A percentile compares a stretch with the other conserved stretches of the same genome.
These are phyloP conservation scores for Lutjanus argentimaculatus DNA, from an alignment of 2,797 vertebrate species.

Conservation along the genomic window DNA sequence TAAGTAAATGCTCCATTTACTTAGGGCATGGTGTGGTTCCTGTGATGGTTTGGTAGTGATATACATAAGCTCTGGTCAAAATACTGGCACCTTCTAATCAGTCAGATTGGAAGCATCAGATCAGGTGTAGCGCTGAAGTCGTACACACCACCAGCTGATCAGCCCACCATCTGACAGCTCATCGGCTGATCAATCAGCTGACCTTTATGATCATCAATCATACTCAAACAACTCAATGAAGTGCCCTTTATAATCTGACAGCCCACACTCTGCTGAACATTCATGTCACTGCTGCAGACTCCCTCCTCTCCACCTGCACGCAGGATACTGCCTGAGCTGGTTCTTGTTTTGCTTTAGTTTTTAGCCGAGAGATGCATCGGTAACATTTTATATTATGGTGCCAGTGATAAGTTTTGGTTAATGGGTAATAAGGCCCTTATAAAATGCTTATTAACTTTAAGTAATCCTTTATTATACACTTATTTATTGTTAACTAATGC, in stretches of 20 bases:
- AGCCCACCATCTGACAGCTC: conserved; percentile 23
- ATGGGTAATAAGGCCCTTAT: too few relatives aligned
- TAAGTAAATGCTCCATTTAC: background rate
- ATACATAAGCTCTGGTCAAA: background rate
- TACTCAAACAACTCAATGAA: conserved; percentile 20
- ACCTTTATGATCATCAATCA: conserved; percentile 41
- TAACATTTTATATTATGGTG: too few relatives aligned
- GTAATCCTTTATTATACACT: too few relatives aligned
- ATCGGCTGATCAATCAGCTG: conserved; percentile 39
- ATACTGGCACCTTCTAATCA: background rate
- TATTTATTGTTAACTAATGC: too few relatives aligned
- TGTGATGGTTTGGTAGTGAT: background rate
- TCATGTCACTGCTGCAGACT: background rate
- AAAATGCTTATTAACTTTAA: too few relatives aligned
- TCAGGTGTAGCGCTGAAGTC: background rate
- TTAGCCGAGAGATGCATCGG: background rate
- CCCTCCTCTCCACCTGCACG: conserved; percentile 12
- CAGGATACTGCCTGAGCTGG: background rate
- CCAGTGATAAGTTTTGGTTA: too few relatives aligned
- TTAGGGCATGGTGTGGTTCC: background rate
- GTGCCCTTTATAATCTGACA: conserved; percentile 7
- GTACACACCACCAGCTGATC: background rate
- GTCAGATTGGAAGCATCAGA: background rate
- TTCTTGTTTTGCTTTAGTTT: background rate
- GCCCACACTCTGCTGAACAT: conserved; percentile 7